Evolutionary conservation across 2,113 vertebrate species (phyloP), one percentile per base, ranked within the genome.

Genomic region (Muntiacus muntjak): DNA sequence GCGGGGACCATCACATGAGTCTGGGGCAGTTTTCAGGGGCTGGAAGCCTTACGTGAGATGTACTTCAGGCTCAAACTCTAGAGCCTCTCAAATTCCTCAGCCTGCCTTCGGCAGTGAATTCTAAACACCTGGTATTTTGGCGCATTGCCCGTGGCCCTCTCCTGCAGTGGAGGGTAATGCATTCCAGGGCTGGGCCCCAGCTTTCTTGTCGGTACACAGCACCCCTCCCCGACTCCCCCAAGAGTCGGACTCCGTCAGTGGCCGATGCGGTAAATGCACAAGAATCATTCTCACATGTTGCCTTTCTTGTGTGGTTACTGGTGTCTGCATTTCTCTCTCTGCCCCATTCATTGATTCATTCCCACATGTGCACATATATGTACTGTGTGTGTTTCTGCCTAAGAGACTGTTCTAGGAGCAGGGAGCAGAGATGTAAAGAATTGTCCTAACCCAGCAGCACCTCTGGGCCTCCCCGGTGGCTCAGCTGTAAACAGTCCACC

Each of bases 361-460:
- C 64, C 12, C 52, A 0, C 25, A 14, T 7, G 9, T 0, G 3
- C 23, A 4, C 5, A 5, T 28, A 36, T 2, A 14, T 0, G 45
- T 2, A 15, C 43, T 57, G 0, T 8, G 0, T 8, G 4, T 33
- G 71, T 47, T 79, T 92, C 97, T 82, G 15, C 88, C 36, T 3
- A 12, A 33, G 12, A 82, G 9, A 15, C 8, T 55, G 40, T 23
- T 58, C 9, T 3, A 71, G 71, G 74, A n/a, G 7, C 57, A 67
- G 6, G 28, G 9, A 40, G 21, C 1, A 15, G 28, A 86, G 82
- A 19, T 3, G 3, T 1, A 8, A 64, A 45, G 23, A 89, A 12
- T 1, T 57, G 60, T 19, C 33, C 58, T 8, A 28, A 52, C n/a
- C 64, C 4, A 14, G 26, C 13, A 15, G 57, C 47, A 6, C 26